phyloP scores from a whole-genome alignment of 2,113 vertebrate species.

The Plotosus lineatus region DNA sequence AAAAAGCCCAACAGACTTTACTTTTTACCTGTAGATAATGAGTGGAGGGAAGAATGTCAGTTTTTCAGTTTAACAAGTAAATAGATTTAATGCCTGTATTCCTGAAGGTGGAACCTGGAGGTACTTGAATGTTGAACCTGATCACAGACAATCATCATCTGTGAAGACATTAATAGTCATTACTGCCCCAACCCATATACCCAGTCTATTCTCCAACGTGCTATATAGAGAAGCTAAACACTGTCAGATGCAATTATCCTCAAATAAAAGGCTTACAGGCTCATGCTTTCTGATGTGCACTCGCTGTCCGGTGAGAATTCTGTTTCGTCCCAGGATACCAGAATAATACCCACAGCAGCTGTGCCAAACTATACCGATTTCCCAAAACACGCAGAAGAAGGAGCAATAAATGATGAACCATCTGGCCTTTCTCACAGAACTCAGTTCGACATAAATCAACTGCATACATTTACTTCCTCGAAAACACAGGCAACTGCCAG shows the following conservation, averaged over 20 bases:
- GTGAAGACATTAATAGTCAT: background rate
- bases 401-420: background rate
- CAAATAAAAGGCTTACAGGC: slow-evolving; percentile 61
- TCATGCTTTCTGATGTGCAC: background rate
- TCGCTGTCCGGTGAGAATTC: background rate
- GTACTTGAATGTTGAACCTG: slow-evolving; percentile 11
- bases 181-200: background rate
- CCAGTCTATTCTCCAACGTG: slow-evolving; percentile 15
- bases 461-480: background rate
- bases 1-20: too few species aligned
- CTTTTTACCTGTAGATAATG: too few species aligned
- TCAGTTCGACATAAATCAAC: background rate
- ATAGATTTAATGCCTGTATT: background rate
- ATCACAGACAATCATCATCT: background rate
- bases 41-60: background rate
- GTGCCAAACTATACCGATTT: background rate
- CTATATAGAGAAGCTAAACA: slow-evolving; percentile 12
- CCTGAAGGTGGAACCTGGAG: background rate
- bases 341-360: background rate
- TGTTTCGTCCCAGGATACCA: background rate
- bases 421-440: slow-evolving; percentile 4
- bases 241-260: slow-evolving; percentile 36
- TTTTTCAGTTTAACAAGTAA: background rate
- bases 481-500: background rate
- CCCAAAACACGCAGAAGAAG: background rate